Evolutionary conservation across 2,888 invertebrate species (phyloP).

Genomic region (Nephrotoma appendiculata): DNA sequence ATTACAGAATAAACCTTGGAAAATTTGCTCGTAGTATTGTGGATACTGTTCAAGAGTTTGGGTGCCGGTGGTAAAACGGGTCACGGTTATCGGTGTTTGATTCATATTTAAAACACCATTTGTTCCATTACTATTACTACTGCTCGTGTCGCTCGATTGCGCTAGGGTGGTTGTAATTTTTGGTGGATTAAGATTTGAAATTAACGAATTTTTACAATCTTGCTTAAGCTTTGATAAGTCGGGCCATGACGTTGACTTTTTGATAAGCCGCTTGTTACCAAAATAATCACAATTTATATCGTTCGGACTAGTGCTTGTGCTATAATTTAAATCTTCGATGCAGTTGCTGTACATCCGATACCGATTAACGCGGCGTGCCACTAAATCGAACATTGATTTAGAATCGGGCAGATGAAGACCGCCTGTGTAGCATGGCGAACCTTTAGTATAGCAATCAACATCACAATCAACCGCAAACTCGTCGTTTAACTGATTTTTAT

Average conservation of each 20-base stretch:
- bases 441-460: slow-evolving; percentile 31
- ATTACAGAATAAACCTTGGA: slow-evolving; percentile 49
- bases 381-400: slow-evolving; percentile 33
- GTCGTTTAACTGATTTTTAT: slow-evolving; percentile 21
- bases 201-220: neutral
- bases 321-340: slow-evolving; percentile 30
- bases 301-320: slow-evolving; percentile 33
- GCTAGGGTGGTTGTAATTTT: neutral
- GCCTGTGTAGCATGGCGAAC: slow-evolving; percentile 40
- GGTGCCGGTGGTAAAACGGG: slow-evolving; percentile 25
- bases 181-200: neutral
- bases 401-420: slow-evolving; percentile 46
- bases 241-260: slow-evolving; percentile 12
- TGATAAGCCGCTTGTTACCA: slow-evolving; percentile 7
- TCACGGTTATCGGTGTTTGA: neutral
- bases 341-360: slow-evolving; percentile 50
- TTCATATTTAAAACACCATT: neutral
- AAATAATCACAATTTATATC: slow-evolving; percentile 17
- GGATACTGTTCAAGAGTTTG: slow-evolving; percentile 61
- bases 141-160: neutral
- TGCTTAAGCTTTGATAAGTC: slow-evolving; percentile 9
- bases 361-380: slow-evolving; percentile 40
- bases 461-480: slow-evolving; percentile 19
- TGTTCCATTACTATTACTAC: neutral
- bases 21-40: slow-evolving; percentile 57